Base-by-base conservation (phyloP, 2,797 vertebrate genomes). In the Hybognathus amarus region DNA sequence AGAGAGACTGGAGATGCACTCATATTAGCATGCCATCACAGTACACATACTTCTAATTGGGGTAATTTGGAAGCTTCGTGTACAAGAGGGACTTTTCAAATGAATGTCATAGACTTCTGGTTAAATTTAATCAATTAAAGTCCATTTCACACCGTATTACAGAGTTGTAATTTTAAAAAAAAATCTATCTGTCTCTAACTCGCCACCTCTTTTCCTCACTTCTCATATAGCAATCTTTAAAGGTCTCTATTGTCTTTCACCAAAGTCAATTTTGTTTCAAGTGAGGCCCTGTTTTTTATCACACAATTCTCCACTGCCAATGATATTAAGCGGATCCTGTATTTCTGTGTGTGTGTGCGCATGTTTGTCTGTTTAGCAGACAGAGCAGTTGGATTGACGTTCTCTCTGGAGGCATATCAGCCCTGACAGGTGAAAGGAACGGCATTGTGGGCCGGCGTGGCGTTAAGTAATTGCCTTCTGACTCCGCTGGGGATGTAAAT, bases 1-100 rank as follows among this genome's bases (percentile, higher is more conserved):
- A 66, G 50, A 54, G 77, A 86, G 89, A 87, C 87, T 38, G 75
- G 90, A 89, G 91, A 90, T 27, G 1, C 36, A 38, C 13, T 67
- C 6, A 71, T 89, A 92, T 94, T 92, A 92, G 91, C 89, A 93
- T 91, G 90, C 91, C 90, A 89, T 87, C 61, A 82, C 88, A 87
- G 66, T 83, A 80, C 80, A 85, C 82, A 87, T 79, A 87, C 80
- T 82, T 88, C 85, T 93, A 93, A 93, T 91, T 91, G 87, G 89
- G 90, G 90, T 87, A 84, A 91, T 91, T 92, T n/a, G n/a, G 89
- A 88, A 91, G 90, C 89, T 90, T n/a, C 77, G 50, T 86, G 88
- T 87, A 88, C 84, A 79, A 66, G 12, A 69, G 77, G 54, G 52
- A 75, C 87, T 78, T 70, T 86, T 82, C 82, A 90, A 89, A 47